Base-by-base conservation (phyloP, 2,888 invertebrate genomes). In the Nemotelus nigrinus region DNA sequence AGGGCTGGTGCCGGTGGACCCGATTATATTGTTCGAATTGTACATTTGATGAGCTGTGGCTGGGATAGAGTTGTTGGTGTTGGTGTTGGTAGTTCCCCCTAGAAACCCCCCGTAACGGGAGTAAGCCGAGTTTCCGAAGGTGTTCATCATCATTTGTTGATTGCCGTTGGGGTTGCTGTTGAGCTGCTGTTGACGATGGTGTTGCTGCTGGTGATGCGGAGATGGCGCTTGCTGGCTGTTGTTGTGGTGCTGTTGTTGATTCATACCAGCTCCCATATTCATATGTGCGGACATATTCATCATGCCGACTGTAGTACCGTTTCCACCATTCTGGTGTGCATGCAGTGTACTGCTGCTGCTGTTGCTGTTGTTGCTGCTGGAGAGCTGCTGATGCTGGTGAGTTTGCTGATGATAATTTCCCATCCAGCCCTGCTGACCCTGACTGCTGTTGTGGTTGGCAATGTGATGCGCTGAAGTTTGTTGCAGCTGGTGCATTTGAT, bases 21-120 rank as follows among this genome's bases (percentile, higher is more conserved):
- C 78, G 77, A 44, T 82, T 81, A 81, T 82, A 82, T 82, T 86
- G 86, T 80, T 86, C 85, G 85, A 85, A 85, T 84, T 84, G 63
- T 80, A 80, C 79, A 79, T 80, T 79, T 80, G 74, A 60, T 74
- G 80, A 7, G 79, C 80, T 77, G 77, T 80, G 76, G 84, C 63
- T 48, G 74, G 74, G 48, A 74, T 74, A 53, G 70, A 70, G 55
- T 47, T 70, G 70, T 70, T 70, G 70, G 53, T 70, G 70, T 70
- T 70, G 70, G 53, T 70, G 53, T 70, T 70, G 57, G 74, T 83
- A 82, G 86, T 85, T 83, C 83, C 90, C 82, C 89, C 91, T 81
- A 92, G 89, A 86, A 92, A 92, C 82, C 93, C 91, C 84, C 92
- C 90, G 87, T 93, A 92, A 80, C 89, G 89, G 80, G 89, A 90